Evolutionary conservation across 2,888 invertebrate species (phyloP), one percentile per base, ranked within the genome.

Genomic region (Belgica antarctica): DNA sequence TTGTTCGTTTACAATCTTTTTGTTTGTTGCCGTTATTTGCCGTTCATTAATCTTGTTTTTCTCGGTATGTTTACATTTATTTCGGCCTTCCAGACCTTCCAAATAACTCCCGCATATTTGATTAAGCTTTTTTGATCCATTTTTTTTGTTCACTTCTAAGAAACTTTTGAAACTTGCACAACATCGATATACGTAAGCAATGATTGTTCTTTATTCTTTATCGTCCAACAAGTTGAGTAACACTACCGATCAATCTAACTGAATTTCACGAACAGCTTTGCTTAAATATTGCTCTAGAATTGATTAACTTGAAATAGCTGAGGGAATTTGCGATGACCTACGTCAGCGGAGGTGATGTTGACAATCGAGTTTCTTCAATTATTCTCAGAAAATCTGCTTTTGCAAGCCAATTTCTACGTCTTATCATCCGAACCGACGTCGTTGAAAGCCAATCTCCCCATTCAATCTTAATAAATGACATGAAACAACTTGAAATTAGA

Each of bases 281-380:
- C 52, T 7, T 52, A 22, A 52, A 19, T 52, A 52, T 52, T 52
- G 52, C 52, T 52, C 52, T 22, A 52, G 52, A 17, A 52, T 52
- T n/a, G 52, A 52, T 52, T n/a, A 52, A 52, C 52, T 17, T 17
- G n/a, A n/a, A n/a, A n/a, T n/a, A n/a, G n/a, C n/a, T n/a, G n/a
- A n/a, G n/a, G n/a, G n/a, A n/a, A n/a, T n/a, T n/a, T n/a, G n/a
- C n/a, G n/a, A n/a, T n/a, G n/a, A n/a, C n/a, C n/a, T n/a, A n/a
- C n/a, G n/a, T n/a, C n/a, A n/a, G n/a, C n/a, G n/a, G n/a, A n/a
- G n/a, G n/a, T n/a, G n/a, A n/a, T n/a, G n/a, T n/a, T n/a, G n/a
- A n/a, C n/a, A n/a, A n/a, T n/a, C n/a, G n/a, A n/a, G 2, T 22
- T n/a, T 17, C 52, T 2, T n/a, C 22, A 52, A 17, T 19, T 52